phyloP scores from a whole-genome alignment of 2,888 invertebrate genomes.

The Mimachlamys varia region DNA sequence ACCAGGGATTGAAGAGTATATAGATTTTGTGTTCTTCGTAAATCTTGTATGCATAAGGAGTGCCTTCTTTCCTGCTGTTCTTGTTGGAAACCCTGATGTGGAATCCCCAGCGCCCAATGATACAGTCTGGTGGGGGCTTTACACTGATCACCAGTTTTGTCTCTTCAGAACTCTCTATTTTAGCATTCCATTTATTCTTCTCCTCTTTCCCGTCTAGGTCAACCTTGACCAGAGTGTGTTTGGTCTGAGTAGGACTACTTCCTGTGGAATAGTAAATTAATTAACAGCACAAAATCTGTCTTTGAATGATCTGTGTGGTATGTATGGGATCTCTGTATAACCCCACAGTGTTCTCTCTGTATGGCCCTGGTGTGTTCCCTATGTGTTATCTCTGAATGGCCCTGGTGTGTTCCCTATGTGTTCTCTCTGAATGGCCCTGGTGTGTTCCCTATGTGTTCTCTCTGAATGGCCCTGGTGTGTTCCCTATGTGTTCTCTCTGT shows the following conservation, averaged over 20 bases:
- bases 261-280: slow-evolving; percentile 57
- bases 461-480: no score
- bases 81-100: slow-evolving; percentile 62
- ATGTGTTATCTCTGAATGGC: no score
- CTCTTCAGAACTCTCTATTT: slow-evolving; percentile 52
- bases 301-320: no score
- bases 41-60: slow-evolving; percentile 50
- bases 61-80: slow-evolving; percentile 4
- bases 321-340: no score
- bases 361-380: no score
- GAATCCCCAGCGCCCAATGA: slow-evolving; percentile 69
- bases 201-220: slow-evolving; percentile 67
- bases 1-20: slow-evolving; percentile 88
- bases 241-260: slow-evolving; percentile 62
- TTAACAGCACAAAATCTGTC: no score
- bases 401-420: no score
- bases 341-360: no score
- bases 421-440: no score
- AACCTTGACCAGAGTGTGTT: slow-evolving; percentile 67
- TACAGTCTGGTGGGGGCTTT: slow-evolving; percentile 65
- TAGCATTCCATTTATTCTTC: slow-evolving; percentile 70
- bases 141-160: slow-evolving; percentile 60
- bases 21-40: background rate
- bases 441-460: no score
- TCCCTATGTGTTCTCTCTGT: no score